Base-by-base conservation (phyloP, 1,140 invertebrate species). In the Scaptodrosophila lebanonensis region DNA sequence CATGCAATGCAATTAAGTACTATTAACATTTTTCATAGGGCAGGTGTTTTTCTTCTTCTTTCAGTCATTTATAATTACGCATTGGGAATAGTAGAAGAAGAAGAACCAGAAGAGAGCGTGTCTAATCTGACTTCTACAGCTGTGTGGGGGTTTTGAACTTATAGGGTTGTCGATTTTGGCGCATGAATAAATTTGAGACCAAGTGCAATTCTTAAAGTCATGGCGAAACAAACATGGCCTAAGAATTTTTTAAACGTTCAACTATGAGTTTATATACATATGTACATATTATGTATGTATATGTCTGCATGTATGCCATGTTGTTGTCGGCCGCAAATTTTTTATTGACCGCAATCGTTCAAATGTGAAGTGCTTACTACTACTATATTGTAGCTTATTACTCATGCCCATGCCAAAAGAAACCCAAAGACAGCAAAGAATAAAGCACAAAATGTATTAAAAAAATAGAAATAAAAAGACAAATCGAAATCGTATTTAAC, bases 291-390 rank as follows among this genome's bases (percentile, higher is more conserved):
- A 25, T 25, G 22, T 25, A 25, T 3, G n/a, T n/a, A n/a, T n/a
- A n/a, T n/a, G n/a, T n/a, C n/a, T n/a, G n/a, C n/a, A n/a, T n/a
- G n/a, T n/a, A n/a, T n/a, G n/a, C n/a, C n/a, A n/a, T n/a, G n/a
- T n/a, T n/a, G n/a, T n/a, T n/a, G n/a, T n/a, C n/a, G n/a, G n/a
- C n/a, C n/a, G n/a, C n/a, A 27, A 57, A 18, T 61, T 52, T 66
- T 62, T 60, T 75, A 84, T 82, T 84, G 82, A 84, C 82, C 82
- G 82, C 79, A 70, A 84, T 84, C 82, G 82, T 71, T 84, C 70
- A 76, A 71, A 84, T 84, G 82, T 84, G 75, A 84, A 84, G 67
- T 77, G 58, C 53, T n/a, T n/a, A n/a, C n/a, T n/a, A n/a, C n/a
- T n/a, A n/a, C n/a, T n/a, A n/a, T n/a, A n/a, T n/a, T 49, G 63